Percentiles rank a stretch among this genome's conserved stretches.
Conservation (phyloP, 2,797 vertebrate species). For the Etheostoma perlongum region DNA sequence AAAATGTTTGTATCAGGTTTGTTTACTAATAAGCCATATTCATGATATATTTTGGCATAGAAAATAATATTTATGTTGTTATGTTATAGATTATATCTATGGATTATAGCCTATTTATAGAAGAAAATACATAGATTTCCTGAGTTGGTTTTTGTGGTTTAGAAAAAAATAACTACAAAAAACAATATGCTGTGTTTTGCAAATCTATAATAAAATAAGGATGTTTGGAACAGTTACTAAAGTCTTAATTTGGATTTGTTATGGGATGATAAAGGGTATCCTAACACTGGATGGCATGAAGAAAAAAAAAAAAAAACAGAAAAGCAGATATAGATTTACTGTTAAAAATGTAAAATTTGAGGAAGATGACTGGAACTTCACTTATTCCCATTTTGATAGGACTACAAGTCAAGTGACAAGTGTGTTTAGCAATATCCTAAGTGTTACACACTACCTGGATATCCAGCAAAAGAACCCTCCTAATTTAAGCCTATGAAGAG, state of each 20-base stretch:
- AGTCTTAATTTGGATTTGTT: slow-evolving; percentile 2
- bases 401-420: background rate
- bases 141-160: background rate
- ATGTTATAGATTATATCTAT: too few relatives aligned
- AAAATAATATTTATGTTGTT: too few relatives aligned
- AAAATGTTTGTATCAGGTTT: slow-evolving; percentile 11
- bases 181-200: slow-evolving; percentile 6
- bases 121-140: background rate
- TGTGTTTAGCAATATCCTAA: background rate
- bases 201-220: slow-evolving; percentile 30
- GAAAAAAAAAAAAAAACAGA: background rate
- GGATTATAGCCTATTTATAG: background rate
- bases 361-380: background rate
- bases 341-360: background rate
- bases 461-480: background rate
- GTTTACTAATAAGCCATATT: background rate
- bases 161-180: background rate
- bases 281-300: background rate
- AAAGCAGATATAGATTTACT: background rate
- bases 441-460: background rate
- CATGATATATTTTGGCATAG: background rate
- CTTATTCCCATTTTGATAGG: background rate
- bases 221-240: background rate
- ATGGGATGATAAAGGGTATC: background rate
- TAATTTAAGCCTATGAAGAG: background rate